These are phyloP conservation scores for Deroplatys truncata DNA, from an alignment of 2,888 invertebrate genomes.

Conservation along the genomic window DNA sequence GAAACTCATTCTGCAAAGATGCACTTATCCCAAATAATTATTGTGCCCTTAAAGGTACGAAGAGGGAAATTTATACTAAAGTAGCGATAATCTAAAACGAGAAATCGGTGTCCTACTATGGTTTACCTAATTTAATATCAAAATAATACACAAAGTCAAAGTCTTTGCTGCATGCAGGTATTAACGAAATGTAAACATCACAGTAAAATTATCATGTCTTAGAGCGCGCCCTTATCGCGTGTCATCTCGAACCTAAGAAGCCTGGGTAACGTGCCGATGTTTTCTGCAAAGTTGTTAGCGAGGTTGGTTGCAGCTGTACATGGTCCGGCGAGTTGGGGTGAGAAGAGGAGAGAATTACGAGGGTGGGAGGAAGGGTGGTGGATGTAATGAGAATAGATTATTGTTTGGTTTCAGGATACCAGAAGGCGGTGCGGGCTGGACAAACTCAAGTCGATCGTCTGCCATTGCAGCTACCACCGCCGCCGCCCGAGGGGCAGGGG, in stretches of 20 bases:
- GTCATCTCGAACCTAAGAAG: background rate
- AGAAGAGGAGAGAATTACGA: slow-evolving; percentile 23
- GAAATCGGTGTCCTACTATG: too few species aligned
- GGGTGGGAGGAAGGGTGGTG: slow-evolving; percentile 30
- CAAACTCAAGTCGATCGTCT: slow-evolving; percentile 17
- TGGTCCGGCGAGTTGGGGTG: slow-evolving; percentile 44
- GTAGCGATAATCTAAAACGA: too few species aligned
- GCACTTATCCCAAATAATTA: too few species aligned
- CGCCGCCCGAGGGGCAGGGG: background rate
- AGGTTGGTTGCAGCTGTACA: background rate
- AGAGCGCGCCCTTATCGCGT: background rate
- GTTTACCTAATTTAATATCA: too few species aligned
- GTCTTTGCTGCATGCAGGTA: too few species aligned
- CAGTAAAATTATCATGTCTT: background rate
- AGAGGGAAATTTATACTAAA: too few species aligned
- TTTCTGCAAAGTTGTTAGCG: background rate
- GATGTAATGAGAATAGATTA: slow-evolving; percentile 19
- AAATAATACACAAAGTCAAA: too few species aligned
- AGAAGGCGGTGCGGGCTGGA: slow-evolving; percentile 36
- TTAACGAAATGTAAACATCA: too few species aligned
- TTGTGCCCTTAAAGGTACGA: too few species aligned
- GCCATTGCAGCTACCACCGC: slow-evolving; percentile 2
- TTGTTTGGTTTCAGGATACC: slow-evolving; percentile 34
- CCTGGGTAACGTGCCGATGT: background rate
- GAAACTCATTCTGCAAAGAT: too few species aligned